Percentiles rank a stretch among this genome's conserved stretches.
Conservation (phyloP, 2,888 invertebrate genomes). For the Crepidodera aurea region DNA sequence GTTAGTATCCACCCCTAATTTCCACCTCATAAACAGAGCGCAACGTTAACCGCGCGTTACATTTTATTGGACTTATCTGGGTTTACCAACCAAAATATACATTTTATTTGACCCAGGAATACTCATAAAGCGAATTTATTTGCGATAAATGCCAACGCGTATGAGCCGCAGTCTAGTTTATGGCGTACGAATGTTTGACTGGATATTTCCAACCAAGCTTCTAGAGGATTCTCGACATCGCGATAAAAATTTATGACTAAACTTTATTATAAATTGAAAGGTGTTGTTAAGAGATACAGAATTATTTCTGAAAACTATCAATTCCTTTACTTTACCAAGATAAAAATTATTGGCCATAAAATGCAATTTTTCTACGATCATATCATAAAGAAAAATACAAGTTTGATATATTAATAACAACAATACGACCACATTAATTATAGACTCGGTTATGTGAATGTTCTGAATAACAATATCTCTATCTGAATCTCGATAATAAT, state of each 20-base stretch:
- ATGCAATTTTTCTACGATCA: too few species aligned
- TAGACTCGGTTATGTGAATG: too few species aligned
- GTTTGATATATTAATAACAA: too few species aligned
- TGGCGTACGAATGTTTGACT: slow-evolving; percentile 16
- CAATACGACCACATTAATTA: too few species aligned
- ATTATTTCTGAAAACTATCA: too few species aligned
- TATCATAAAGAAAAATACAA: too few species aligned
- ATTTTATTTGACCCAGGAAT: slow-evolving; percentile 30
- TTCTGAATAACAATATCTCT: too few species aligned
- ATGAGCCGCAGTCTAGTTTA: slow-evolving; percentile 24
- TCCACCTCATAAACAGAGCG: slow-evolving; percentile 29
- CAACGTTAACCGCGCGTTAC: slow-evolving; percentile 25
- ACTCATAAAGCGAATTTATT: slow-evolving; percentile 38
- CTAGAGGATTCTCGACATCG: neutral
- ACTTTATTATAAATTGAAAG: slow-evolving; percentile 6
- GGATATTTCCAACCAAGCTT: slow-evolving; percentile 12
- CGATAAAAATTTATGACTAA: neutral
- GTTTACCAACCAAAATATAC: slow-evolving; percentile 28
- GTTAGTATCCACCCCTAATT: slow-evolving; percentile 18
- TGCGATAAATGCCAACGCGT: slow-evolving; percentile 30
- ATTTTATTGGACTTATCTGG: slow-evolving; percentile 29
- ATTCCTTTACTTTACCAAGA: too few species aligned
- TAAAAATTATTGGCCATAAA: too few species aligned
- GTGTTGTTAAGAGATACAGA: neutral
- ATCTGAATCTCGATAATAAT: too few species aligned